Evolutionary conservation across 2,113 vertebrate genomes (phyloP).

Genomic region (Oncorhynchus gorbuscha): DNA sequence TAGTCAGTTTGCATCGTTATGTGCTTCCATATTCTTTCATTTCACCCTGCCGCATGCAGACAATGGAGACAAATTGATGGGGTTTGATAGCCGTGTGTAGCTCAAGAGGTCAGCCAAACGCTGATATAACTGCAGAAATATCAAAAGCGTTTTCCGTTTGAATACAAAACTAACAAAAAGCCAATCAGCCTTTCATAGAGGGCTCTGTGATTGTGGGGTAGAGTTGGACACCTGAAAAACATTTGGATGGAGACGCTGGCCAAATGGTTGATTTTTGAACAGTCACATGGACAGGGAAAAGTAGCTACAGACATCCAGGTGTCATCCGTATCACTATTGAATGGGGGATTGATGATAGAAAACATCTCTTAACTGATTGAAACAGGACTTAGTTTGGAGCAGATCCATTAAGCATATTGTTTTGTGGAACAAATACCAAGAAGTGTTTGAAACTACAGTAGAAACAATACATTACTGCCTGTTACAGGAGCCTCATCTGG

Average conservation of each 20-base stretch:
- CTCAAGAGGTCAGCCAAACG: neutral
- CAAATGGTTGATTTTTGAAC: slow-evolving; percentile 3
- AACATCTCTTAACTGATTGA: slow-evolving; percentile 27
- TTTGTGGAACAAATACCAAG: too few species aligned
- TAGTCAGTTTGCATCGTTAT: neutral
- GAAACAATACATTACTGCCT: too few species aligned
- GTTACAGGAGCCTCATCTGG: too few species aligned
- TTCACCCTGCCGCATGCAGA: slow-evolving; percentile 14
- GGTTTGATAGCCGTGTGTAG: slow-evolving; percentile 20
- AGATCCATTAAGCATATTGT: too few species aligned
- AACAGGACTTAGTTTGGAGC: too few species aligned
- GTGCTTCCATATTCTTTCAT: slow-evolving; percentile 1
- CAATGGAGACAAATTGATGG: slow-evolving; percentile 29
- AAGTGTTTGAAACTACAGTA: too few species aligned
- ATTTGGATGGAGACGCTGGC: slow-evolving; percentile 18
- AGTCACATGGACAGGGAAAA: neutral
- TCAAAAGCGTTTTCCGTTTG: slow-evolving; percentile 7
- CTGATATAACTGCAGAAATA: slow-evolving; percentile 25
- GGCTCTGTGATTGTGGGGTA: slow-evolving; percentile 9
- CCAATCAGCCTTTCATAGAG: slow-evolving; percentile 22
- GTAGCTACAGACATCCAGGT: neutral
- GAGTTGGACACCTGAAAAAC: neutral
- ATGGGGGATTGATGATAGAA: neutral
- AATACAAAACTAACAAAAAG: slow-evolving; percentile 20
- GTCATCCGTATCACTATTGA: neutral